Evolutionary conservation across 2,888 invertebrate genomes (phyloP), one percentile per base, ranked within the genome.

Genomic region (Drosophila ochracea): DNA sequence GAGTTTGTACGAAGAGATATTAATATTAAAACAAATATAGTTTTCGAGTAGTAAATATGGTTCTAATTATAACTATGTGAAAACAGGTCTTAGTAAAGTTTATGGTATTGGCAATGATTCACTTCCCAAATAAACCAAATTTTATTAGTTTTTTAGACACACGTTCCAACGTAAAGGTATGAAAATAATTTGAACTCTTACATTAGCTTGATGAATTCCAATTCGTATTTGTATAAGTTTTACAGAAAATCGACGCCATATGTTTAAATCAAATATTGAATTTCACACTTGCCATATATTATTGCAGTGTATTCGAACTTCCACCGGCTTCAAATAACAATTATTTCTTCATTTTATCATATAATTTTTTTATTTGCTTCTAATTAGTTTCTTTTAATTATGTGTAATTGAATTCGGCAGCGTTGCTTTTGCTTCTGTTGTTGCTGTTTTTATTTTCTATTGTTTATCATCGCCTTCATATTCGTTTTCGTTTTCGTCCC

Each of bases 401-500:
- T 72, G 54, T 68, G 79, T 68, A 76, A 83, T 76, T 71, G 73
- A 84, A 76, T 69, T 82, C 10, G 70, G 57, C 57, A 53, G 59
- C 55, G 57, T 39, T 37, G 50, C 47, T 61, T 50, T 69, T 62
- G 47, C 9, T 47, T 16, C 9, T 25, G 3, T 1, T 47, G 21
- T 47, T 47, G 13, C 21, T 47, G 21, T 55, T 69, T 59, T 55
- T 50, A 39, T 55, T 55, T 53, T n/a, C 49, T 31, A 39, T 58
- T 59, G 61, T 55, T 59, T 55, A 50, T 43, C 33, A 55, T 28
- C 47, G n/a, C 52, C 25, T 30, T 35, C 21, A 25, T 47, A 0
- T 47, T 4, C 21, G 47, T 47, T 47, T 47, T 13, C 21, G 47
- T 13, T 13, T 16, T 37, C n/a, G 6, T 41, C 4, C 3, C 4